phyloP scores from a whole-genome alignment of 37 sponge, comb jelly and placozoan genomes.

The Spongilla lacustris region DNA sequence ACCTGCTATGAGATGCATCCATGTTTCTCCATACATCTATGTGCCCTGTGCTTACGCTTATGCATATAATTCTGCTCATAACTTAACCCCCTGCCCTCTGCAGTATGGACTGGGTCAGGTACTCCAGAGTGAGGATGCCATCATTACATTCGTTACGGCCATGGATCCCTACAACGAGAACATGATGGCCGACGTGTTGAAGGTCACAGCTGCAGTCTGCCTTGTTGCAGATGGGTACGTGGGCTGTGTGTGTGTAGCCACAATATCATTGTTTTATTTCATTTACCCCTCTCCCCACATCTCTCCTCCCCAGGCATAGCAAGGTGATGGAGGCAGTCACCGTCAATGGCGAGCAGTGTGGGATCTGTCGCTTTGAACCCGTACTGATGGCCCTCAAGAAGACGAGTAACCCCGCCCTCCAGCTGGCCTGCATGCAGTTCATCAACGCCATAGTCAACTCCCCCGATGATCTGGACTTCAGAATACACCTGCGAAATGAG shows the following conservation, averaged over 20 bases:
- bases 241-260: too few relatives aligned
- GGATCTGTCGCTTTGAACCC: constrained; percentile 74
- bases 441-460: constrained; percentile 93
- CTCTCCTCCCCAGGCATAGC: constrained; percentile 53
- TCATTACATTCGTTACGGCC: constrained; percentile 86
- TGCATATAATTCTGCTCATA: not conserved
- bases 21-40: not conserved
- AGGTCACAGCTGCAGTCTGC: constrained; percentile 94
- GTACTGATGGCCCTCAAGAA: constrained; percentile 71
- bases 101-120: constrained; percentile 93
- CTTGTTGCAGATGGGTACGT: constrained; percentile 89
- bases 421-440: constrained; percentile 92
- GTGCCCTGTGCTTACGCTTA: not conserved
- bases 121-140: constrained; percentile 88
- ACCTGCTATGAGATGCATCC: not conserved
- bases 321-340: constrained; percentile 84
- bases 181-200: constrained; percentile 91
- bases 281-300: not conserved
- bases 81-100: not conserved
- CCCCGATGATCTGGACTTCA: constrained; percentile 94
- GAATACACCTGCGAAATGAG: constrained; percentile 94
- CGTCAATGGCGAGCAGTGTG: constrained; percentile 75
- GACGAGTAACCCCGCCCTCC: constrained; percentile 77
- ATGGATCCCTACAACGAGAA: constrained; percentile 88
- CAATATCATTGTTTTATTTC: not conserved